A percentile compares a stretch with the other conserved stretches of the same genome.
phyloP scores from a whole-genome alignment of 2,113 vertebrate species.

The Hippocampus abdominalis region DNA sequence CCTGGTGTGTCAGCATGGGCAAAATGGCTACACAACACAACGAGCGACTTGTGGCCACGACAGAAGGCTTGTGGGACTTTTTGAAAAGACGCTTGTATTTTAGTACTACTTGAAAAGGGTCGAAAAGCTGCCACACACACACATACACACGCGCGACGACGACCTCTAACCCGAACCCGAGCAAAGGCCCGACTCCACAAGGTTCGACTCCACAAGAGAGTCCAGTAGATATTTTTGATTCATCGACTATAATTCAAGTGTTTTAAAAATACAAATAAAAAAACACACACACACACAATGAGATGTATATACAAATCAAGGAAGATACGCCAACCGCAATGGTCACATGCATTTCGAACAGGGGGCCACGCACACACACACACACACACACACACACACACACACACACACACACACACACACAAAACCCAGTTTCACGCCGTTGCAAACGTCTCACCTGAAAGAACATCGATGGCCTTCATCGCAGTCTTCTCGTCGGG shows the following conservation, averaged over 20 bases:
- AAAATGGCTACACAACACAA: constrained; percentile 48
- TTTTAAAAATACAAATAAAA: too few species aligned
- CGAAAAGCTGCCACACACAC: not conserved
- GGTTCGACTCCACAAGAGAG: constrained; percentile 10
- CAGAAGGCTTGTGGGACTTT: constrained; percentile 16
- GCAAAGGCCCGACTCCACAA: constrained; percentile 18
- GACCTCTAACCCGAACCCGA: not conserved
- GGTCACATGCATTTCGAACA: not conserved
- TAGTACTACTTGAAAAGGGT: not conserved
- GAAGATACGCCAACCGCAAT: not conserved
- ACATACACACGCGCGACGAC: not conserved
- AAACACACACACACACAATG: not conserved
- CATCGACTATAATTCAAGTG: not conserved
- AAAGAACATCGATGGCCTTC: constrained; percentile 96
- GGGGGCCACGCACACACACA: not conserved
- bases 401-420: not conserved
- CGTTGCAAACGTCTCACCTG: constrained; percentile 79
- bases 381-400: not conserved
- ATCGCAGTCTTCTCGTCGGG: constrained; percentile 95
- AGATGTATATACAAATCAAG: not conserved
- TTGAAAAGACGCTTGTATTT: not conserved
- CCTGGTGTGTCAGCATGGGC: constrained; percentile 64
- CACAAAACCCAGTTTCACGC: constrained; percentile 18
- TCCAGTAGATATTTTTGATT: not conserved
- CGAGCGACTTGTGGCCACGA: constrained; percentile 35